A percentile compares a stretch with the other conserved stretches of the same genome.
Evolutionary conservation across 2,797 vertebrate genomes (phyloP).

Genomic region (Tarsius wallacei): DNA sequence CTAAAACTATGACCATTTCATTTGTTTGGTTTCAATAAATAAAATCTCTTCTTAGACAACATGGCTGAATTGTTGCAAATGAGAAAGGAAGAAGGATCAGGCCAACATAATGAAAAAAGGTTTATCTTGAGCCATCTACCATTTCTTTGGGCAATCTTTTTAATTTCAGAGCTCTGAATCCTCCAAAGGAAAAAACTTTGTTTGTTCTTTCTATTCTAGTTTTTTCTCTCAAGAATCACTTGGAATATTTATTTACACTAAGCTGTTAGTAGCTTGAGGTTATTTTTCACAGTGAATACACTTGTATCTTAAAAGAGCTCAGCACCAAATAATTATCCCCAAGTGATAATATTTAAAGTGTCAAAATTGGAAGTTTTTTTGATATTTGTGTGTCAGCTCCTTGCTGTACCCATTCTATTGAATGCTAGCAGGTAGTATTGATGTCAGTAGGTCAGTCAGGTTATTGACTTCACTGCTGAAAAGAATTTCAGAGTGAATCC

Average conservation of each 20-base stretch:
- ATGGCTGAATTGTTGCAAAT: neutral
- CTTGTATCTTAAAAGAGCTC: neutral
- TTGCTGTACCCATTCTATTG: neutral
- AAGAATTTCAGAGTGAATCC: too few species aligned
- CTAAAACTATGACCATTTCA: neutral
- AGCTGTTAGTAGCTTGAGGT: neutral
- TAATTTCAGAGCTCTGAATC: neutral
- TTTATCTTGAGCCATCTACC: neutral
- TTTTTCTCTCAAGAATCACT: neutral
- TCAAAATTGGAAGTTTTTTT: neutral
- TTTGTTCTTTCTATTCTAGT: neutral
- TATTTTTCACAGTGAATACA: neutral
- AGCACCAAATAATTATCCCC: neutral
- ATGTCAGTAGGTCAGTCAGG: too few species aligned
- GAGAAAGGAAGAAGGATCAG: neutral
- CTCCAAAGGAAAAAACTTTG: neutral
- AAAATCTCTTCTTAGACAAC: neutral
- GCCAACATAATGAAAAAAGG: rapidly evolving
- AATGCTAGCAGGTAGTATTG: neutral
- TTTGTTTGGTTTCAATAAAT: neutral
- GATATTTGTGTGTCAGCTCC: neutral
- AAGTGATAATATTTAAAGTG: neutral
- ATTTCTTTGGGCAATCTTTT: neutral
- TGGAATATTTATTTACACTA: neutral
- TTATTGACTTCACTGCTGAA: too few species aligned